Conservation (phyloP, 2,113 vertebrate genomes). For the Plestiodon gilberti region DNA sequence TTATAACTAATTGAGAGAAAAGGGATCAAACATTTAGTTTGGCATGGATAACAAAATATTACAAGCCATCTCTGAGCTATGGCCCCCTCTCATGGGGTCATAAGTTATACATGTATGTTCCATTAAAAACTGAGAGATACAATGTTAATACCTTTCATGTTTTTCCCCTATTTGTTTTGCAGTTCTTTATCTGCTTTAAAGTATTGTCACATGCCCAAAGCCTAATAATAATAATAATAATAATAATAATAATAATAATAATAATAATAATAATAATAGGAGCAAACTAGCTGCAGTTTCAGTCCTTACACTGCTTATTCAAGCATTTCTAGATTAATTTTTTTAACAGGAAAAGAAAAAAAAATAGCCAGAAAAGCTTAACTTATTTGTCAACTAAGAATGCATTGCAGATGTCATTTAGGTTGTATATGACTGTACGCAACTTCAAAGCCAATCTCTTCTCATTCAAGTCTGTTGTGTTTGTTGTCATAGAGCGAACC, state of each 20-base stretch:
- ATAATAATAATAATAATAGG: not conserved
- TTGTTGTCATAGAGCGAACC: conserved; percentile 17
- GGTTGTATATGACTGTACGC: conserved; percentile 15
- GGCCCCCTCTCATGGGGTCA: not conserved
- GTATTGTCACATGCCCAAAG: not conserved
- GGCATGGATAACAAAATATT: not conserved
- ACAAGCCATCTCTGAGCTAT: too few relatives aligned
- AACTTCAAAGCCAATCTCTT: conserved; percentile 13
- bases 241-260: not conserved
- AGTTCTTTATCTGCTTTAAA: not conserved
- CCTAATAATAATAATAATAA: too few relatives aligned
- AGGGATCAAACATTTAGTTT: not conserved
- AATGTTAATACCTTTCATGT: too few relatives aligned
- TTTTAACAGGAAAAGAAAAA: not conserved
- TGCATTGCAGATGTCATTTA: not conserved
- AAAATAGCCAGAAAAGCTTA: not conserved
- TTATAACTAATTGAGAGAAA: not conserved
- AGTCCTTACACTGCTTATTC: not conserved
- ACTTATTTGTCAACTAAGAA: not conserved
- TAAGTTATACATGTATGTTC: too few relatives aligned
- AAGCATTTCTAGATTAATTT: not conserved
- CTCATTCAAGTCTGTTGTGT: conserved; percentile 23
- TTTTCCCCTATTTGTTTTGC: not conserved
- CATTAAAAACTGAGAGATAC: too few relatives aligned
- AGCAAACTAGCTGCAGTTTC: not conserved